These are phyloP conservation scores for Semaprochilodus insignis DNA, from an alignment of 2,797 vertebrate species.

Conservation along the genomic window DNA sequence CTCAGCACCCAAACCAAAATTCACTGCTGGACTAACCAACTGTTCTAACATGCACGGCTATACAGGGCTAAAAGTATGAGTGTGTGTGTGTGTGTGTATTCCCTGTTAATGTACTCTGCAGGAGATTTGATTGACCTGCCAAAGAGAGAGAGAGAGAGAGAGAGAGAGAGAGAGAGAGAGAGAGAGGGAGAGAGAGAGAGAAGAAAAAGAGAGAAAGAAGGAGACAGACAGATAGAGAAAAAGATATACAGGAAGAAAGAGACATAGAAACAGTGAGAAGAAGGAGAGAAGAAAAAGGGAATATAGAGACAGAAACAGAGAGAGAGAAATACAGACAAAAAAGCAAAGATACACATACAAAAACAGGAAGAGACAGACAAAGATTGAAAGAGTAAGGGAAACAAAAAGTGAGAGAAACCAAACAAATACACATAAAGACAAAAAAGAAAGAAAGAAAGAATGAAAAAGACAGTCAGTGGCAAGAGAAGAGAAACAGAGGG, in stretches of 20 bases:
- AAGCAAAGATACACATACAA: neutral
- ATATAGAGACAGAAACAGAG: neutral
- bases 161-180: neutral
- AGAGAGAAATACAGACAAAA: neutral
- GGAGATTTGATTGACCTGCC: neutral
- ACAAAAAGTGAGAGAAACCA: neutral
- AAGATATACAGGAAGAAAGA: neutral
- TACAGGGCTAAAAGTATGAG: neutral
- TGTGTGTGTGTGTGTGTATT: constrained; percentile 4
- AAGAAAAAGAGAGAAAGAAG: neutral
- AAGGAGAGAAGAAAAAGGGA: neutral
- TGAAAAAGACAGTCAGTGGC: neutral
- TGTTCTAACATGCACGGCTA: neutral
- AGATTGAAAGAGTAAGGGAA: too few relatives aligned
- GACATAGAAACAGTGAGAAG: neutral
- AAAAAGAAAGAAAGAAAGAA: neutral
- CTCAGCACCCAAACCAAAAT: neutral
- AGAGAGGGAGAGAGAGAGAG: neutral
- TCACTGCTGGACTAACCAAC: neutral
- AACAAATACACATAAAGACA: neutral
- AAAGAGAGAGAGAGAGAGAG: neutral
- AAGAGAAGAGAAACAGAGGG: neutral
- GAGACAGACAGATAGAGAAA: neutral
- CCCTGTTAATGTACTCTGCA: neutral
- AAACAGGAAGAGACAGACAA: neutral